Conservation (phyloP, 2,888 invertebrate genomes). For the Drosophila sordidula region DNA sequence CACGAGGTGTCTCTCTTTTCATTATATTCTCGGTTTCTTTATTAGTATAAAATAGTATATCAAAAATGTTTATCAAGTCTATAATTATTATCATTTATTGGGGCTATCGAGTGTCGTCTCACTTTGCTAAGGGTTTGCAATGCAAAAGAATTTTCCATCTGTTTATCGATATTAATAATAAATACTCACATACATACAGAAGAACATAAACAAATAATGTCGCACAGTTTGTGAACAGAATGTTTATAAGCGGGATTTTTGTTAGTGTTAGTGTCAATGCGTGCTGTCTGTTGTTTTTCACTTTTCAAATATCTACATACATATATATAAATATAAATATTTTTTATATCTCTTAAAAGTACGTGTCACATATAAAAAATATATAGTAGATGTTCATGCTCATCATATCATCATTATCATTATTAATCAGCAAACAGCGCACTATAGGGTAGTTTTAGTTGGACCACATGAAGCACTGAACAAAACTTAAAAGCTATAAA, state of each 20-base stretch:
- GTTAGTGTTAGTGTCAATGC: conserved; percentile 68
- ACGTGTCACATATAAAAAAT: conserved; percentile 76
- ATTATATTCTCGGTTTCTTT: conserved; percentile 64
- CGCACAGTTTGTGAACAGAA: conserved; percentile 34
- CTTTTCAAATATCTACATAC: conserved; percentile 55
- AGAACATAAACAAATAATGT: conserved; percentile 52
- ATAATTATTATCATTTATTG: conserved; percentile 79
- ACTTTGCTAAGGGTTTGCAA: conserved; percentile 41
- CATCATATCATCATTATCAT: conserved; percentile 38
- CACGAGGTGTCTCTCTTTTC: conserved; percentile 14
- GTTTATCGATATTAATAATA: conserved; percentile 59
- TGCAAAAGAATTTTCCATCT: conserved; percentile 52
- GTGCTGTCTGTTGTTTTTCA: conserved; percentile 43
- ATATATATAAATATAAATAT: conserved; percentile 66
- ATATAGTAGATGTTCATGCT: conserved; percentile 65
- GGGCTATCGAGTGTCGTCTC: conserved; percentile 52
- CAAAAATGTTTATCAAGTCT: conserved; percentile 80
- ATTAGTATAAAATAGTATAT: conserved; percentile 79
- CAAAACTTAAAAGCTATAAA: conserved; percentile 71
- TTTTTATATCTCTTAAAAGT: conserved; percentile 70
- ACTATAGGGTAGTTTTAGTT: conserved; percentile 52
- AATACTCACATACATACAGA: conserved; percentile 57
- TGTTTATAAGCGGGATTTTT: conserved; percentile 49
- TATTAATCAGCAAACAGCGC: conserved; percentile 52
- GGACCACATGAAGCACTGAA: conserved; percentile 66